These are phyloP conservation scores for Lethocerus indicus DNA, from an alignment of 1,140 invertebrate genomes.

Conservation along the genomic window DNA sequence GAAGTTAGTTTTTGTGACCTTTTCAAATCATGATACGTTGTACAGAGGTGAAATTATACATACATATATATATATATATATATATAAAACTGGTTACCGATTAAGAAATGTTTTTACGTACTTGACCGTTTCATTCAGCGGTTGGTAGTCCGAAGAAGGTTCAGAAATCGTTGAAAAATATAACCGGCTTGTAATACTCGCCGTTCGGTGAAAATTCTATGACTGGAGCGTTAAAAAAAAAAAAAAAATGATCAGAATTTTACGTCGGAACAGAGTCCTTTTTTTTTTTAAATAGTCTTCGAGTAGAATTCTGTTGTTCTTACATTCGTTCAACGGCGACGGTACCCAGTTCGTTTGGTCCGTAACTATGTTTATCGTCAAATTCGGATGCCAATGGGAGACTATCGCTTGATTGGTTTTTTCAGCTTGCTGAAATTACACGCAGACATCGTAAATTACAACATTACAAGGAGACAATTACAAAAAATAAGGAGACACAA, in stretches of 20 bases:
- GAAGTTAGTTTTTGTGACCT: no score
- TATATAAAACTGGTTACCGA: conserved; percentile 2
- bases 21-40: no score
- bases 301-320: conserved; percentile 20
- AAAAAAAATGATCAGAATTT: conserved; percentile 5
- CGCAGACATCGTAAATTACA: conserved; percentile 8
- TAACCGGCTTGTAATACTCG: conserved; percentile 77
- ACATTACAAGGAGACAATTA: neutral
- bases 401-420: conserved; percentile 72
- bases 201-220: conserved; percentile 74
- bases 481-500: conserved; percentile 2
- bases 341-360: conserved; percentile 94
- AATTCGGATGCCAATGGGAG: conserved; percentile 98
- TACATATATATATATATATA: no score
- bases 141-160: conserved; percentile 91
- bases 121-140: conserved; percentile 73
- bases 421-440: conserved; percentile 49
- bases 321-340: conserved; percentile 78
- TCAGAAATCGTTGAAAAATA: conserved; percentile 99
- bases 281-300: neutral
- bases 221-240: conserved; percentile 29
- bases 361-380: conserved; percentile 87
- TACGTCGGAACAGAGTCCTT: neutral
- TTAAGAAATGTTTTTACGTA: conserved; percentile 23
- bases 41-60: no score